Evolutionary conservation across 2,888 invertebrate genomes (phyloP).

Genomic region (Acrobasis suavella): DNA sequence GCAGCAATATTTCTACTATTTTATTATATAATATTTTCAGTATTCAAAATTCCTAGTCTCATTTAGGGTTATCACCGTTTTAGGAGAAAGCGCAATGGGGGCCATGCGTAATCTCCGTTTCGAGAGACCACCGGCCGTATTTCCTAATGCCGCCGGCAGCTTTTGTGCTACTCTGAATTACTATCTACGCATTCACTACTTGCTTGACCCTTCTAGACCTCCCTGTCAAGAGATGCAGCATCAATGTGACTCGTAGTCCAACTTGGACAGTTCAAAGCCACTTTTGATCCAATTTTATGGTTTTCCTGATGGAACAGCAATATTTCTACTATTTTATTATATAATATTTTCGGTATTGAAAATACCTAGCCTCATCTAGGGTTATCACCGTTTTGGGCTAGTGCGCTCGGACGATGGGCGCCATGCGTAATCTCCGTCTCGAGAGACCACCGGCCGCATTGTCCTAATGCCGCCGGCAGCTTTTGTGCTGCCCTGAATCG

Average conservation of each 20-base stretch:
- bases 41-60: not conserved
- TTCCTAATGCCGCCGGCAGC: slow-evolving; percentile 53
- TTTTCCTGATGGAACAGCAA: too few relatives aligned
- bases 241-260: too few relatives aligned
- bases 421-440: slow-evolving; percentile 72
- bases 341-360: too few relatives aligned
- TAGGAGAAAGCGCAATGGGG: slow-evolving; percentile 45
- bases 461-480: slow-evolving; percentile 53
- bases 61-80: slow-evolving; percentile 50
- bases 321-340: too few relatives aligned
- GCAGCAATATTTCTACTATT: too few relatives aligned
- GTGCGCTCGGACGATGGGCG: slow-evolving; percentile 45
- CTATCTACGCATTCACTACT: too few relatives aligned
- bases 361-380: slow-evolving; percentile 31
- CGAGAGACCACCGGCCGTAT: slow-evolving; percentile 62
- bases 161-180: slow-evolving; percentile 57
- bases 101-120: slow-evolving; percentile 71
- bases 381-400: slow-evolving; percentile 50
- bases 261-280: too few relatives aligned
- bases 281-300: too few relatives aligned
- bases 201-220: too few relatives aligned
- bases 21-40: too few relatives aligned
- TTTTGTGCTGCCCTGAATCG: slow-evolving; percentile 59
- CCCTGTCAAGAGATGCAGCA: too few relatives aligned
- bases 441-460: slow-evolving; percentile 62